phyloP scores from a whole-genome alignment of 2,113 vertebrate genomes.

The Boulengeromyrus knoepffleri region DNA sequence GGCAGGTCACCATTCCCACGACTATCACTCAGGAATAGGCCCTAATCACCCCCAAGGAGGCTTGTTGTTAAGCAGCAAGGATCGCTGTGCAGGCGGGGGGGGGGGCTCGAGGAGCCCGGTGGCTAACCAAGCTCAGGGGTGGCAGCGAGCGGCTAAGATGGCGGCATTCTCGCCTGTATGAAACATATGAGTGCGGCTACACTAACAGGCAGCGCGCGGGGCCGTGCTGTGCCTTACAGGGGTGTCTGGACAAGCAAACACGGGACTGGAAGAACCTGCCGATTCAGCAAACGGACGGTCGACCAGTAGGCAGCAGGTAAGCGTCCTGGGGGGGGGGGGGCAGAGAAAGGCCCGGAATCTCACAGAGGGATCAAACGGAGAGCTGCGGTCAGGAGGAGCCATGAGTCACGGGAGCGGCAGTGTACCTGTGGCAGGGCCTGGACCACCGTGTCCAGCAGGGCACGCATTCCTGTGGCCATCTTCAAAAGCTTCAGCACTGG shows the following conservation, averaged over 20 bases:
- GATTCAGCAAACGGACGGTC: not conserved
- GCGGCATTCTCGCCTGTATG: not conserved
- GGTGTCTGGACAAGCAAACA: not conserved
- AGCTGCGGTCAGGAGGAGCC: not conserved
- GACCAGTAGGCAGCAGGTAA: not conserved
- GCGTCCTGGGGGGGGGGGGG: not conserved
- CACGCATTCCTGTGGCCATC: slow-evolving; percentile 83
- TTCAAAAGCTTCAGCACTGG: slow-evolving; percentile 80
- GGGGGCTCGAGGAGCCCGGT: not conserved
- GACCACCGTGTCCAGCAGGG: slow-evolving; percentile 77
- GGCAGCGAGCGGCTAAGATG: not conserved
- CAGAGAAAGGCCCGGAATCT: not conserved
- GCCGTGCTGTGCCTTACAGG: not conserved
- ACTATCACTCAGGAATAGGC: slow-evolving; percentile 20
- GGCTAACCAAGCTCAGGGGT: not conserved
- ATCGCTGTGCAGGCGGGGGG: slow-evolving; percentile 44
- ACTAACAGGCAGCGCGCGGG: not conserved
- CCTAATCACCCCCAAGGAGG: slow-evolving; percentile 48
- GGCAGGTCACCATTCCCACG: not conserved
- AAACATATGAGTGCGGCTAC: not conserved
- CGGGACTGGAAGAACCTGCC: not conserved
- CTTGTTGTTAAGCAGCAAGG: slow-evolving; percentile 52
- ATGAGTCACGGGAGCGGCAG: not conserved
- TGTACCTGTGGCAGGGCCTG: slow-evolving; percentile 81
- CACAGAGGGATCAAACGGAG: not conserved